Evolutionary conservation across 2,797 vertebrate genomes (phyloP), one percentile per base, ranked within the genome.

Genomic region (Huso huso): DNA sequence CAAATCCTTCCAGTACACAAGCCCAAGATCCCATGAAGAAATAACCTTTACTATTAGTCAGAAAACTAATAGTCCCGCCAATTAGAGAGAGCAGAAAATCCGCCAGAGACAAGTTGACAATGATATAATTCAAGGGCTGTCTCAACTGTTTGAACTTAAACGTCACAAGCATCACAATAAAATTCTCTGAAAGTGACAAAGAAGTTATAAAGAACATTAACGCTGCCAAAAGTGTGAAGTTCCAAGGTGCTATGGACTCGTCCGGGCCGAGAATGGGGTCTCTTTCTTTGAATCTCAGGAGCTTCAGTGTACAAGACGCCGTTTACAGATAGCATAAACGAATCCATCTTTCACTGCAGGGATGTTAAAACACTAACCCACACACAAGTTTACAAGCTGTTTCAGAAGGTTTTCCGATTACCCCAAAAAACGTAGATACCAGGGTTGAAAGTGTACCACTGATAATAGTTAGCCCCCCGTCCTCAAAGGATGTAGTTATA

Each of bases 21-120:
- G 93, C 91, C 90, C 92, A 94, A 66, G 64, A 82, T 67, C 94
- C 94, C 71, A 96, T 85, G 72, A 91, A 93, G 84, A 96, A 95
- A 72, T 91, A 95, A 7, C 94, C 94, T 49, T 84, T 83, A 3
- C 92, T 77, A 70, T 96, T 95, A 0, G 94, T 93, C 62, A 92
- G 74, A 80, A 93, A 93, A 79, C 93, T 94, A 78, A 95, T 89
- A 15, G 84, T 79, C 70, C 94, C 93, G 18, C 94, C 93, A 67
- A 84, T 88, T 67, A 94, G 72, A 0, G 93, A 95, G 52, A 95
- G 90, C n/a, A 95, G 82, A 68, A 95, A 93, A 80, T 96, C 94
- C 0, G 94, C 94, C 61, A 93, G 83, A 51, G 94, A 90, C 72
- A 96, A 72, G 66, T 95, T 95, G 5, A 96, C 92, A 69, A 95